Evolutionary conservation across 2,888 invertebrate genomes (phyloP).

Genomic region (Leucania comma): DNA sequence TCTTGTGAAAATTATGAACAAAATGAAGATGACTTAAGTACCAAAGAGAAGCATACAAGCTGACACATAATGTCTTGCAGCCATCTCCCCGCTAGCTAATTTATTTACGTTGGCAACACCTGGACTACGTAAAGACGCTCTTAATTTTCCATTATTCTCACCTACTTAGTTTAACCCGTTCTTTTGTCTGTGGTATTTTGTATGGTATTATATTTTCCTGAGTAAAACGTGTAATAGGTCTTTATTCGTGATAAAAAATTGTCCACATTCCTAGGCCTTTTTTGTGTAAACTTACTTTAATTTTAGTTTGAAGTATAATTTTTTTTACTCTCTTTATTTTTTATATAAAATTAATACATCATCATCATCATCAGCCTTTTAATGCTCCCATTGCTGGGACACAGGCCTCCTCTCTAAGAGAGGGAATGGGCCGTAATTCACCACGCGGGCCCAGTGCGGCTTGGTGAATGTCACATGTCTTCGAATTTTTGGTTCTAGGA

Average conservation of each 20-base stretch:
- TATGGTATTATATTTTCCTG: not conserved
- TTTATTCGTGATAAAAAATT: not conserved
- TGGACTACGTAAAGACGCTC: constrained; percentile 40
- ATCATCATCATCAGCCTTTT: no score
- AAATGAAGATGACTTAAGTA: not conserved
- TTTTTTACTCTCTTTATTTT: no score
- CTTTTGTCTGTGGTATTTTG: not conserved
- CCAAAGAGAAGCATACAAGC: constrained; percentile 13
- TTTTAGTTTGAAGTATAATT: no score
- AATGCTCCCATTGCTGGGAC: no score
- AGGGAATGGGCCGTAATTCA: no score
- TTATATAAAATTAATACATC: no score
- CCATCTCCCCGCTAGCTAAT: constrained; percentile 39
- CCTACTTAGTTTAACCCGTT: constrained; percentile 15
- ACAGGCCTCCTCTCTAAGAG: no score
- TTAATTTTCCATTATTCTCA: constrained; percentile 48
- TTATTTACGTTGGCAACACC: constrained; percentile 45
- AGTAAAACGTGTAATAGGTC: no score
- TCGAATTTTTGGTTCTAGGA: no score
- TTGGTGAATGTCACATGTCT: no score
- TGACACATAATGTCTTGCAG: constrained; percentile 23
- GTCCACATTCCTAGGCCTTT: not conserved
- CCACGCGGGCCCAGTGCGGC: no score
- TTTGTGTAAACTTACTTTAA: no score
- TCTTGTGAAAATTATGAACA: not conserved